A percentile compares a stretch with the other conserved stretches of the same genome.
phyloP scores from a whole-genome alignment of 1,140 invertebrate genomes.

The Cotesia vestalis region DNA sequence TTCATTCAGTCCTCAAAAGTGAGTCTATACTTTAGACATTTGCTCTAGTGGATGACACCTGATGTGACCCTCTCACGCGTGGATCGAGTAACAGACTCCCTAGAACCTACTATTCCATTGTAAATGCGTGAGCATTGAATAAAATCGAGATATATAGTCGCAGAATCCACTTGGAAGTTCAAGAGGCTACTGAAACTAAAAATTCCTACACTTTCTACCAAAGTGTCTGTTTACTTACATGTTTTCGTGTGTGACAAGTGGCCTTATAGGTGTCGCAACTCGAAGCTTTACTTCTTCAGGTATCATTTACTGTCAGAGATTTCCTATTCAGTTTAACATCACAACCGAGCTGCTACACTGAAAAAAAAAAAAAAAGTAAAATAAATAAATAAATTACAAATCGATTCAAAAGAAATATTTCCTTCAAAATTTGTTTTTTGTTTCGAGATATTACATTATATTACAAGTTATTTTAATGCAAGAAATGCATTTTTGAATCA shows the following conservation, averaged over 20 bases:
- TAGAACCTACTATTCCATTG: slow-evolving; percentile 13
- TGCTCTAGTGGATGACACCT: neutral
- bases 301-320: slow-evolving; percentile 3
- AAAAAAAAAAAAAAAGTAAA: too few species aligned
- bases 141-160: neutral
- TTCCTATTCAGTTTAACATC: too few species aligned
- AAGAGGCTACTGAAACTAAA: neutral
- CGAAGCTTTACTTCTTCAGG: neutral
- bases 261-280: neutral
- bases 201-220: neutral
- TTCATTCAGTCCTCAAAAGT: too few species aligned
- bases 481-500: too few species aligned
- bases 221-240: slow-evolving; percentile 3
- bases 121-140: slow-evolving; percentile 3
- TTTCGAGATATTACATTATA: too few species aligned
- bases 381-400: too few species aligned
- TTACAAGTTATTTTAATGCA: too few species aligned
- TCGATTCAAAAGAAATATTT: too few species aligned
- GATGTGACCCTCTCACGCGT: slow-evolving; percentile 14
- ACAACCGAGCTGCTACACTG: too few species aligned
- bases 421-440: too few species aligned
- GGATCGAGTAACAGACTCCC: slow-evolving; percentile 17
- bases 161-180: neutral
- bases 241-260: neutral
- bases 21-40: neutral